Evolutionary conservation across 53 echinoderm and acorn worm species (phyloP).

Genomic region (Astropecten irregularis): DNA sequence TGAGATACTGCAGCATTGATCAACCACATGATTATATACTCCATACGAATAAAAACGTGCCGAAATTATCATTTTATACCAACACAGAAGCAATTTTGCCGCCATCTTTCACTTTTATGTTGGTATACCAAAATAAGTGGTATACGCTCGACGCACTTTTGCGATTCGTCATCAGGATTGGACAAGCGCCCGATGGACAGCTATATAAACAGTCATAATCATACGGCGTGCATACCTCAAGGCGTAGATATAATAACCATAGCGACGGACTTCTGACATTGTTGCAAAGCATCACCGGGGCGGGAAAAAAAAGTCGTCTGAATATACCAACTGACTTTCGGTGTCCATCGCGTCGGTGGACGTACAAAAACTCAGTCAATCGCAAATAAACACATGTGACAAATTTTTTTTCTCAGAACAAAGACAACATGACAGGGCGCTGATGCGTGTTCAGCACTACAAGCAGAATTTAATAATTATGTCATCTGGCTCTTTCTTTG

Average conservation of each 20-base stretch:
- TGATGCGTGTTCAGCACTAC: no score
- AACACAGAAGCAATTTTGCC: no score
- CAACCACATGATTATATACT: no score
- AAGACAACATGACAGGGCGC: no score
- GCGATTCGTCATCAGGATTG: constrained; percentile 34
- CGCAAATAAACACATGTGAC: constrained; percentile 28
- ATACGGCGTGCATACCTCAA: constrained; percentile 30
- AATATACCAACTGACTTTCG: constrained; percentile 22
- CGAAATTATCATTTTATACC: no score
- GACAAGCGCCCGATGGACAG: constrained; percentile 14
- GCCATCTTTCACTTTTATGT: no score
- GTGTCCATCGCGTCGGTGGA: no score
- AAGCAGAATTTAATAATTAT: constrained; percentile 8
- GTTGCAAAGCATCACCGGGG: not conserved
- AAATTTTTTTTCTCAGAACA: not conserved
- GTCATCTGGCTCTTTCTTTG: no score
- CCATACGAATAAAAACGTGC: no score
- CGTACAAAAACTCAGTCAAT: constrained; percentile 13
- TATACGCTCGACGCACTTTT: constrained; percentile 16
- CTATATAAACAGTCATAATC: constrained; percentile 35
- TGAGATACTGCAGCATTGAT: no score
- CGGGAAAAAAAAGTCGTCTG: not conserved
- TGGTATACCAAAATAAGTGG: no score
- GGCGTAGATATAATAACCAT: constrained; percentile 8
- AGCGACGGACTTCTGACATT: constrained; percentile 28